Evolutionary conservation across 92 coral and sea anemone genomes (phyloP).

Genomic region (Porites lobata): DNA sequence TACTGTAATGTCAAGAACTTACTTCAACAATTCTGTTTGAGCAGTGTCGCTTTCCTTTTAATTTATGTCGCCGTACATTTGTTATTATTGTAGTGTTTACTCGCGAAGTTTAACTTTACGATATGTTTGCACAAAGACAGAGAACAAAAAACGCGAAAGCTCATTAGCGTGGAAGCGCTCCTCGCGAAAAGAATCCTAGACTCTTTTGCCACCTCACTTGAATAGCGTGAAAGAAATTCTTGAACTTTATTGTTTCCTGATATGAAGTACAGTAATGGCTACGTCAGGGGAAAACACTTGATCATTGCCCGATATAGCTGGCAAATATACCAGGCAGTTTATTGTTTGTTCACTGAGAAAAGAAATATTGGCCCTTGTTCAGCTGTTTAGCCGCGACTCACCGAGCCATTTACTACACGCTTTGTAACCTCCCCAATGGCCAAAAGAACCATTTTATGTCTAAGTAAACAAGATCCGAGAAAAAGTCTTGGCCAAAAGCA

Average conservation of each 20-base stretch:
- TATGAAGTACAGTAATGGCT: slow-evolving; percentile 15
- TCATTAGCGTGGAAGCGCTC: slow-evolving; percentile 52
- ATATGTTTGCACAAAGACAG: slow-evolving; percentile 43
- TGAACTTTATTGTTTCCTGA: slow-evolving; percentile 2
- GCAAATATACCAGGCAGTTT: slow-evolving; percentile 43
- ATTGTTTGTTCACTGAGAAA: slow-evolving; percentile 50
- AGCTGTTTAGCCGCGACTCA: slow-evolving; percentile 50
- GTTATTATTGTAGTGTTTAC: slow-evolving; percentile 33
- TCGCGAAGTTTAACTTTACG: slow-evolving; percentile 48
- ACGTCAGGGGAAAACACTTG: slow-evolving; percentile 29
- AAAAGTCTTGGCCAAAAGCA: slow-evolving; percentile 41
- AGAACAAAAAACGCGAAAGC: slow-evolving; percentile 47
- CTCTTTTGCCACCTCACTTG: slow-evolving; percentile 24
- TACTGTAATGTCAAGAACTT: slow-evolving; percentile 16
- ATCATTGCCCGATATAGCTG: slow-evolving; percentile 33
- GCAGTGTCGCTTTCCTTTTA: slow-evolving; percentile 12
- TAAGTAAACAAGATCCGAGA: slow-evolving; percentile 53
- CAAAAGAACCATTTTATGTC: slow-evolving; percentile 60
- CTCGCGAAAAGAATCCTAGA: slow-evolving; percentile 28
- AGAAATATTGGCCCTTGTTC: slow-evolving; percentile 55
- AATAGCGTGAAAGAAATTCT: slow-evolving; percentile 26
- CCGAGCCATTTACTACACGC: slow-evolving; percentile 51
- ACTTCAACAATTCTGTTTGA: neutral
- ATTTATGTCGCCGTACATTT: slow-evolving; percentile 24
- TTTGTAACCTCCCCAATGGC: slow-evolving; percentile 38